Conservation (phyloP, 2,888 invertebrate species). For the Sminthurinus aureus region DNA sequence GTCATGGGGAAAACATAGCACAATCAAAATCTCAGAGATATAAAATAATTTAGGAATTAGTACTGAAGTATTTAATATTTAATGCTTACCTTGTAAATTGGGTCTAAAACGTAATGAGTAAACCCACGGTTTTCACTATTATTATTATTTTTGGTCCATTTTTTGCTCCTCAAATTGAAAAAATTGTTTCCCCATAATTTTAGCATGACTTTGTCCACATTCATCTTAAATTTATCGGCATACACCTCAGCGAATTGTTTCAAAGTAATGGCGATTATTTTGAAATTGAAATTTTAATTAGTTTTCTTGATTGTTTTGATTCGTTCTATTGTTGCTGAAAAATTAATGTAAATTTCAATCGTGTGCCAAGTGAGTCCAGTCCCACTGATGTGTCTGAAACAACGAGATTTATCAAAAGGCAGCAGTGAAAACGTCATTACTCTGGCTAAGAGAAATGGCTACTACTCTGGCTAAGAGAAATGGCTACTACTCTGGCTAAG, state of each 20-base stretch:
- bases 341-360: too few species aligned
- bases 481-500: too few species aligned
- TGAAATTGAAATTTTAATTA: slow-evolving; percentile 99
- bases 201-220: slow-evolving; percentile 97
- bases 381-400: too few species aligned
- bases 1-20: neutral
- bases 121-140: slow-evolving; percentile 94
- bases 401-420: too few species aligned
- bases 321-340: too few species aligned
- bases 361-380: too few species aligned
- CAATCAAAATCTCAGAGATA: neutral
- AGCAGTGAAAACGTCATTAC: too few species aligned
- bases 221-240: slow-evolving; percentile 97
- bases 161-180: slow-evolving; percentile 96
- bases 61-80: too few species aligned
- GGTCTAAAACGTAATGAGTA: slow-evolving; percentile 98
- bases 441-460: too few species aligned
- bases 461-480: too few species aligned
- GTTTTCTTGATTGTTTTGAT: too few species aligned
- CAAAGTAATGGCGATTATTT: slow-evolving; percentile 99
- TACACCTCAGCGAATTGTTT: slow-evolving; percentile 99
- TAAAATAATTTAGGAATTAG: too few species aligned
- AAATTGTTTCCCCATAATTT: slow-evolving; percentile 98
- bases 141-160: slow-evolving; percentile 95
- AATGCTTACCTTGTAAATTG: slow-evolving; percentile 90